These are phyloP conservation scores for Temnothorax longispinosus DNA, from an alignment of 1,140 invertebrate species.

Conservation along the genomic window DNA sequence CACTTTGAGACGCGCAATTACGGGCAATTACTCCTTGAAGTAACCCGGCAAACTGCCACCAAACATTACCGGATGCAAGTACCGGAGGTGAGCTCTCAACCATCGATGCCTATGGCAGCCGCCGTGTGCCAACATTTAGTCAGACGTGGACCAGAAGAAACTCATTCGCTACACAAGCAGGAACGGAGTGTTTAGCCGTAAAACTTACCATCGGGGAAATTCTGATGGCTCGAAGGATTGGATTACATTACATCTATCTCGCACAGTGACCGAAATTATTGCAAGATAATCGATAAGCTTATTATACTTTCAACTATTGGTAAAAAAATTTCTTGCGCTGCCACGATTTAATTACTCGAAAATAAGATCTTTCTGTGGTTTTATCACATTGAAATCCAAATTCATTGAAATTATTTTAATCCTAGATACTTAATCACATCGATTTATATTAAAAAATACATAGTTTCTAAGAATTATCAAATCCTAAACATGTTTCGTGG, in stretches of 20 bases:
- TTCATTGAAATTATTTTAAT: not conserved
- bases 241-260: not conserved
- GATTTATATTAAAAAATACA: not conserved
- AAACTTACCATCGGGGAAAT: conserved; percentile 14
- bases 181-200: conserved; percentile 2
- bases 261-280: not conserved
- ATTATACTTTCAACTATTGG: not conserved
- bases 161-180: conserved; percentile 73
- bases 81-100: conserved; percentile 58
- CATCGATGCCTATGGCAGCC: conserved; percentile 68
- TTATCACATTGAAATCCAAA: not conserved
- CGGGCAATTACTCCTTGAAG: conserved; percentile 58
- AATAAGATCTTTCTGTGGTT: not conserved
- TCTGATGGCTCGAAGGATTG: not conserved
- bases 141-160: conserved; percentile 74
- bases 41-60: conserved; percentile 67
- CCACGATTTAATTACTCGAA: not conserved
- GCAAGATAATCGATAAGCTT: not conserved
- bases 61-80: conserved; percentile 67
- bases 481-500: not conserved
- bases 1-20: conserved; percentile 49
- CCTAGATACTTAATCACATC: not conserved
- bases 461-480: no score
- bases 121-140: conserved; percentile 73
- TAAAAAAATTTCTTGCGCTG: not conserved